Percentiles rank a stretch among this genome's conserved stretches.
These are phyloP conservation scores for Phalanger gymnotis DNA, from an alignment of 2,797 vertebrate species.

Conservation along the genomic window DNA sequence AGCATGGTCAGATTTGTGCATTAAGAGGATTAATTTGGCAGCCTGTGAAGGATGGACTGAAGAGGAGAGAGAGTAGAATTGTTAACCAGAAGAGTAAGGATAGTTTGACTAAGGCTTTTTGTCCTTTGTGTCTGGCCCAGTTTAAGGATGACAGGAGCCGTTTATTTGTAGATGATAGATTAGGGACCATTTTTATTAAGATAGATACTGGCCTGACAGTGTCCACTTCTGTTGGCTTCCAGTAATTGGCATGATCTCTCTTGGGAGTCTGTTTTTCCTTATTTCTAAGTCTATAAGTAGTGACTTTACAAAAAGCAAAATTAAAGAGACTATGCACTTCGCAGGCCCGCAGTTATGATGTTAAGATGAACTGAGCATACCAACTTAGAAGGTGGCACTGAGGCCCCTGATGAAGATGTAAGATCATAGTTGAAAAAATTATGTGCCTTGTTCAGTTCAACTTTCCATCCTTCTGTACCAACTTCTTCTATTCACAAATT, in stretches of 20 bases:
- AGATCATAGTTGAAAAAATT: slow-evolving; percentile 53
- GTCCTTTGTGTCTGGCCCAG: slow-evolving; percentile 8
- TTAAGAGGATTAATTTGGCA: neutral
- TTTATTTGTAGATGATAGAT: slow-evolving; percentile 26
- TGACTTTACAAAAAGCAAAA: neutral
- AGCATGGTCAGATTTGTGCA: neutral
- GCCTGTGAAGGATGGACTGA: neutral
- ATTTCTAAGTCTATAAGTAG: neutral
- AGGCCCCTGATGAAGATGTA: neutral
- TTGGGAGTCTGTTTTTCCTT: neutral
- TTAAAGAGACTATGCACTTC: neutral
- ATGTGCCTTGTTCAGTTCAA: neutral
- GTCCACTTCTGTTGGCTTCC: neutral
- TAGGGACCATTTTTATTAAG: neutral
- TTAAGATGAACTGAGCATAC: slow-evolving; percentile 40
- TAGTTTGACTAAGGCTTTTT: slow-evolving; percentile 3
- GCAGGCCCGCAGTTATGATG: neutral
- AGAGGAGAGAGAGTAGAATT: slow-evolving; percentile 18
- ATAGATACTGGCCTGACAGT: neutral
- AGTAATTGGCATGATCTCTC: neutral
- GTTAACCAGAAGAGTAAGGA: neutral
- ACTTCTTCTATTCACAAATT: slow-evolving; percentile 41
- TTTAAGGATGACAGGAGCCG: slow-evolving; percentile 11
- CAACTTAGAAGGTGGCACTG: slow-evolving; percentile 16
- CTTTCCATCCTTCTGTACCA: slow-evolving; percentile 21